These are phyloP conservation scores for Papilio polytes DNA, from an alignment of 1,140 invertebrate genomes.

Conservation along the genomic window DNA sequence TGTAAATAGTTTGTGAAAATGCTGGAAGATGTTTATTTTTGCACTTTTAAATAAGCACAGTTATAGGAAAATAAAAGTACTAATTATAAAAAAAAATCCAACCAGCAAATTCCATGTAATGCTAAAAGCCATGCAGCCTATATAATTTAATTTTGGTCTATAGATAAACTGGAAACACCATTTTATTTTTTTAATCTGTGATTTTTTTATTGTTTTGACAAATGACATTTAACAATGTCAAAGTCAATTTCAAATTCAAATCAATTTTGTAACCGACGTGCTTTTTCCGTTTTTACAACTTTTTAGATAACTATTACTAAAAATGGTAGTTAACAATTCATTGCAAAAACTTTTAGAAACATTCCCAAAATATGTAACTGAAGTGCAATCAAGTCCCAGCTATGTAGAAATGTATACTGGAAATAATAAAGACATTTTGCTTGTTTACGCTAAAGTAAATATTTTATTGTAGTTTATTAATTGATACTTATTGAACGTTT, in stretches of 20 bases:
- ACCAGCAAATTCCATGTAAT: too few species aligned
- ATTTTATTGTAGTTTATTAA: slow-evolving; percentile 1
- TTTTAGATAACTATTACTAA: slow-evolving; percentile 39
- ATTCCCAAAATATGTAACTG: slow-evolving; percentile 63
- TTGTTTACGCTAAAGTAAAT: slow-evolving; percentile 71
- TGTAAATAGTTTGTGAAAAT: not conserved
- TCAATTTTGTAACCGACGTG: not conserved
- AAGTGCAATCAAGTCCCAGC: slow-evolving; percentile 70
- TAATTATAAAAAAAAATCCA: not conserved
- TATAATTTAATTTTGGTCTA: not conserved
- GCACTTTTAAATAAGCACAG: not conserved
- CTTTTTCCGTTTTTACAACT: not conserved
- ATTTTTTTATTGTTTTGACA: not conserved
- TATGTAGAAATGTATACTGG: slow-evolving; percentile 77
- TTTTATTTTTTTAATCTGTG: not conserved
- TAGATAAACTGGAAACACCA: not conserved
- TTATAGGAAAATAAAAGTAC: not conserved
- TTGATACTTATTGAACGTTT: not conserved
- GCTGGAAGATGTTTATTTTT: not conserved
- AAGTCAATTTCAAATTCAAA: slow-evolving; percentile 23
- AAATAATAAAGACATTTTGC: slow-evolving; percentile 60
- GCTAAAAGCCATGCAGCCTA: not conserved
- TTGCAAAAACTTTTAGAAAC: slow-evolving; percentile 59
- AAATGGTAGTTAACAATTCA: slow-evolving; percentile 54
- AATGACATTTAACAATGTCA: not conserved